Base-by-base conservation (phyloP, 2,113 vertebrate species). In the Polyodon spathula region DNA sequence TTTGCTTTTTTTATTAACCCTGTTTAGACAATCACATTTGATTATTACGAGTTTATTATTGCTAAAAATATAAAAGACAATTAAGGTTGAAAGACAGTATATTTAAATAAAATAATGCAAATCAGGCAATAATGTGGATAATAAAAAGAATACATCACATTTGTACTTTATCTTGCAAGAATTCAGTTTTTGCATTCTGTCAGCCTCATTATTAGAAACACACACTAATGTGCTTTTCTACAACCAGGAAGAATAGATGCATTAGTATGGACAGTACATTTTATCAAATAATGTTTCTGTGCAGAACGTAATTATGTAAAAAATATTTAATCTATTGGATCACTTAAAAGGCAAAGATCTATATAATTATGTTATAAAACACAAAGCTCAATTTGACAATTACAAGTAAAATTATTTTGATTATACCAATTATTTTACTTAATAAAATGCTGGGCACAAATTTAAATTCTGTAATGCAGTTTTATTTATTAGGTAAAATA, bases 1-100 rank as follows among this genome's bases (percentile, higher is more conserved):
- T 73, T 71, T 77, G 73, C 81, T 73, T 74, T 42, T 56, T 61
- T 56, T 11, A 15, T 77, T 76, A 72, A 72, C 43, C 6, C 43
- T 61, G 52, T 6, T 8, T 68, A 71, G 70, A 70, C 72, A 73
- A 82, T 66, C 64, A 74, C 64, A 56, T 73, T 54, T n/a, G 64
- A 62, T 62, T 67, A 70, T 78, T 71, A 64, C 69, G 65, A 54
- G 42, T 59, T 52, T 54, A 37, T 50, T 66, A 73, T 62, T 65
- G 9, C 6, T 68, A 69, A 60, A 59, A 57, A 67, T 66, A 55
- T 14, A 66, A 38, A 38, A 37, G 63, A 66, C 66, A 54, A 68
- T 68, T 58, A 59, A 59, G 38, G 54, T 37, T 12, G 55, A 43
- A 40, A 53, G 46, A 44, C 44, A 40, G 17, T 38, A 56, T 37